These are phyloP conservation scores for Micrastur ruficollis DNA, from an alignment of 2,797 vertebrate genomes.

Conservation along the genomic window DNA sequence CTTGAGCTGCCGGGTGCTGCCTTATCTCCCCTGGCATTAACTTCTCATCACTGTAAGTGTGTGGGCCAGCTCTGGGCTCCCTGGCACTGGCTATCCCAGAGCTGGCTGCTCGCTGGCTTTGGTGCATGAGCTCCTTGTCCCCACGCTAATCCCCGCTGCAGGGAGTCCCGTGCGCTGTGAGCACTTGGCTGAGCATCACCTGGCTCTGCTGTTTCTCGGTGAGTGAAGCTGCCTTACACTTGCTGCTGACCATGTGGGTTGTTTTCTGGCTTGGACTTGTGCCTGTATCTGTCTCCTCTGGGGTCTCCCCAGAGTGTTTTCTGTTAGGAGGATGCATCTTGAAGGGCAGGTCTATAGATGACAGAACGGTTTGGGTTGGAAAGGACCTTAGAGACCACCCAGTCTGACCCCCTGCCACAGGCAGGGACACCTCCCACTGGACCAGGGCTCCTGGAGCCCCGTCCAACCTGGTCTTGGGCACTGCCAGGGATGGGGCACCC, in stretches of 20 bases:
- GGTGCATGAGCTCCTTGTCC: neutral
- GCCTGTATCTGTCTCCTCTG: fast-evolving
- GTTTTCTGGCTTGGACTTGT: too few species aligned
- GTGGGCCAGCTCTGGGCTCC: neutral
- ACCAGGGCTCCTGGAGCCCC: too few species aligned
- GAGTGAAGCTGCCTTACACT: neutral
- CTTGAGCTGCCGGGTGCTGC: neutral
- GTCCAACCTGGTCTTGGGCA: too few species aligned
- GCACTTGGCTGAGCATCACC: neutral
- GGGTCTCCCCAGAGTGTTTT: neutral
- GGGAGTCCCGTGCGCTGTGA: neutral
- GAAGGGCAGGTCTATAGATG: neutral
- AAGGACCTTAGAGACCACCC: too few species aligned
- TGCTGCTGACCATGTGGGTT: fast-evolving
- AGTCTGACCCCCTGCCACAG: too few species aligned
- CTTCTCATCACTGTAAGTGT: fast-evolving
- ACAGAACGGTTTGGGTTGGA: too few species aligned
- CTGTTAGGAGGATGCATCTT: neutral
- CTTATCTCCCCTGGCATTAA: fast-evolving
- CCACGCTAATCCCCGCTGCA: neutral
- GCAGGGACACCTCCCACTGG: too few species aligned
- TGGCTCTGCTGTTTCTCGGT: neutral
- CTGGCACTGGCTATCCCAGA: neutral
- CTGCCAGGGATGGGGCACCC: too few species aligned
- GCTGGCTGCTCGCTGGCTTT: neutral